Percentiles rank a stretch among this genome's conserved stretches.
phyloP scores from a whole-genome alignment of 1,140 invertebrate genomes.

The Mya arenaria region DNA sequence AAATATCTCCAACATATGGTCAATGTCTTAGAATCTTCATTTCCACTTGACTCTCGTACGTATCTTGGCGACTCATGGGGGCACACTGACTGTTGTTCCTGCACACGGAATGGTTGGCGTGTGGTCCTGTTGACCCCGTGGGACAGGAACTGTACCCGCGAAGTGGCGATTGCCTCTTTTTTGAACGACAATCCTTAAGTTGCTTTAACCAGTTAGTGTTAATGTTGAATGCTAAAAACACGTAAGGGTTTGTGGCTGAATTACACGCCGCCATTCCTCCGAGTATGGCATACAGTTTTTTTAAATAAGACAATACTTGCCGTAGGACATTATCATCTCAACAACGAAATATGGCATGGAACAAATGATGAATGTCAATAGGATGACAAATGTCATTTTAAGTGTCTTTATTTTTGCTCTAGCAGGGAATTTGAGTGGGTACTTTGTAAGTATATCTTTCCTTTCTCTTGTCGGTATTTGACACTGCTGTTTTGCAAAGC shows the following conservation, averaged over 20 bases:
- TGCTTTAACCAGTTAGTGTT: conserved; percentile 62
- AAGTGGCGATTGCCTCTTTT: background rate
- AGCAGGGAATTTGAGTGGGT: conserved; percentile 76
- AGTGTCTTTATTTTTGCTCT: conserved; percentile 81
- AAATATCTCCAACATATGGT: too few species aligned
- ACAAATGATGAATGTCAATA: conserved; percentile 76
- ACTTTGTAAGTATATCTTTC: conserved; percentile 76
- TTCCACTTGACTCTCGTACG: too few species aligned
- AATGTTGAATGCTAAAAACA: conserved; percentile 77
- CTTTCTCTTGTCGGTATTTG: conserved; percentile 52
- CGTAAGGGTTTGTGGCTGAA: conserved; percentile 78
- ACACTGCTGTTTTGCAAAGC: conserved; percentile 63
- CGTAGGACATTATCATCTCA: conserved; percentile 79
- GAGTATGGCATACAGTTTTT: conserved; percentile 68
- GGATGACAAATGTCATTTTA: conserved; percentile 81
- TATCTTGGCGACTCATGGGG: too few species aligned
- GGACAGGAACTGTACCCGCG: background rate
- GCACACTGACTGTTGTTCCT: too few species aligned
- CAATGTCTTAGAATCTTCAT: too few species aligned
- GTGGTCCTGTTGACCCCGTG: background rate
- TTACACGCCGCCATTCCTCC: conserved; percentile 76
- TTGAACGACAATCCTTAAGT: conserved; percentile 63
- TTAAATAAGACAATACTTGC: conserved; percentile 67
- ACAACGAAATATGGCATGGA: conserved; percentile 79
- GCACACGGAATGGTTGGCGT: background rate